A percentile compares a stretch with the other conserved stretches of the same genome.
Conservation (phyloP, 2,113 vertebrate species). For the Forbesichthys papilliferus region DNA sequence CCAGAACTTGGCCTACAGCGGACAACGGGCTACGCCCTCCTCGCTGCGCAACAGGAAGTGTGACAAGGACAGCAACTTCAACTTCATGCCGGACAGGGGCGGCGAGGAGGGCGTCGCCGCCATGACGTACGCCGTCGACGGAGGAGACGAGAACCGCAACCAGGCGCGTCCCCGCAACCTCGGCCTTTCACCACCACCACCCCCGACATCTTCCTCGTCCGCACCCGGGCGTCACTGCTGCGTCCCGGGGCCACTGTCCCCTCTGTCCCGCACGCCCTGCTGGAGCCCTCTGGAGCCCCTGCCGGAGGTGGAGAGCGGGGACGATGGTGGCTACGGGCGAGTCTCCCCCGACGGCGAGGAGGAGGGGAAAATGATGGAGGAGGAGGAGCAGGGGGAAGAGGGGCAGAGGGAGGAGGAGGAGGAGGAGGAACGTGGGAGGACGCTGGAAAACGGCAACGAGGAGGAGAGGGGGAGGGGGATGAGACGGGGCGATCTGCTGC, state of each 20-base stretch:
- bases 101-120: slow-evolving; percentile 20
- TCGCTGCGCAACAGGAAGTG: slow-evolving; percentile 61
- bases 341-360: slow-evolving; percentile 90
- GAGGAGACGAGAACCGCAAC: slow-evolving; percentile 88
- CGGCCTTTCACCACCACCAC: slow-evolving; percentile 45
- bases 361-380: slow-evolving; percentile 65
- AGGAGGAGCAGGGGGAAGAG: slow-evolving; percentile 47
- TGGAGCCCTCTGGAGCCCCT: slow-evolving; percentile 77
- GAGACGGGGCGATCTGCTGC: slow-evolving; percentile 44
- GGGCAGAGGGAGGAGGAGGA: slow-evolving; percentile 35
- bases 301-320: slow-evolving; percentile 73
- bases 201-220: background rate
- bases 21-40: slow-evolving; percentile 21
- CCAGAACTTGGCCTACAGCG: slow-evolving; percentile 52
- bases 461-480: slow-evolving; percentile 47
- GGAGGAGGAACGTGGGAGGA: slow-evolving; percentile 11
- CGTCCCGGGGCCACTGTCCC: slow-evolving; percentile 49
- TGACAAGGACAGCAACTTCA: slow-evolving; percentile 89
- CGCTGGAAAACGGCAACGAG: slow-evolving; percentile 2
- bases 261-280: slow-evolving; percentile 68
- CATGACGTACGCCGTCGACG: slow-evolving; percentile 5
- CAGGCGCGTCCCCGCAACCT: slow-evolving; percentile 63
- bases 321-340: slow-evolving; percentile 73
- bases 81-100: slow-evolving; percentile 80
- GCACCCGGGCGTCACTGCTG: slow-evolving; percentile 41